Conservation (phyloP, 2,888 invertebrate genomes). For the Amphimallon solstitiale region DNA sequence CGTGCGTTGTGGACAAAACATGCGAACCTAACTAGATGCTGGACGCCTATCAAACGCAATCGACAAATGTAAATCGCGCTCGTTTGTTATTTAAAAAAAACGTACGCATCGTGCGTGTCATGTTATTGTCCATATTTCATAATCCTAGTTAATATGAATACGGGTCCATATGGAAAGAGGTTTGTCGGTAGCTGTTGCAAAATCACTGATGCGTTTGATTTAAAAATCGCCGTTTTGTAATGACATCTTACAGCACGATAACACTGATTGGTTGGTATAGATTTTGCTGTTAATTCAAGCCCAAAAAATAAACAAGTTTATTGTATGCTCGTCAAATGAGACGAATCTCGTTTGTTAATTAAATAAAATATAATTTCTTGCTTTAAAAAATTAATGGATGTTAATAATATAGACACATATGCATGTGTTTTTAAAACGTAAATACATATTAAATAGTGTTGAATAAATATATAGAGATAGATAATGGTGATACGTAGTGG, state of each 20-base stretch:
- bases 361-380: too few relatives aligned
- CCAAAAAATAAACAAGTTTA: too few relatives aligned
- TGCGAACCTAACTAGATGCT: constrained; percentile 17
- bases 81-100: constrained; percentile 31
- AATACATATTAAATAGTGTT: too few relatives aligned
- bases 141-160: constrained; percentile 20
- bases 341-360: too few relatives aligned
- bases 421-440: too few relatives aligned
- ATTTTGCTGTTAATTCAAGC: constrained; percentile 19
- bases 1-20: not conserved
- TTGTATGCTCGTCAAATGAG: too few relatives aligned
- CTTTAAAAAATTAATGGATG: too few relatives aligned
- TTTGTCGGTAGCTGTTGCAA: not conserved
- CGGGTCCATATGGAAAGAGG: not conserved
- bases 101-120: constrained; percentile 12
- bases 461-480: too few relatives aligned
- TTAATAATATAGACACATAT: too few relatives aligned
- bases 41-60: constrained; percentile 27
- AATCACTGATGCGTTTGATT: constrained; percentile 17
- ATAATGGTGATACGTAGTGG: too few relatives aligned
- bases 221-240: constrained; percentile 29
- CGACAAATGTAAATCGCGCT: constrained; percentile 28
- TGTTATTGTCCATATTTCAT: constrained; percentile 24
- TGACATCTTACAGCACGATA: constrained; percentile 6
- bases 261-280: constrained; percentile 1